Evolutionary conservation across 2,888 invertebrate genomes (phyloP), one percentile per base, ranked within the genome.

Genomic region (Gryllus longicercus): DNA sequence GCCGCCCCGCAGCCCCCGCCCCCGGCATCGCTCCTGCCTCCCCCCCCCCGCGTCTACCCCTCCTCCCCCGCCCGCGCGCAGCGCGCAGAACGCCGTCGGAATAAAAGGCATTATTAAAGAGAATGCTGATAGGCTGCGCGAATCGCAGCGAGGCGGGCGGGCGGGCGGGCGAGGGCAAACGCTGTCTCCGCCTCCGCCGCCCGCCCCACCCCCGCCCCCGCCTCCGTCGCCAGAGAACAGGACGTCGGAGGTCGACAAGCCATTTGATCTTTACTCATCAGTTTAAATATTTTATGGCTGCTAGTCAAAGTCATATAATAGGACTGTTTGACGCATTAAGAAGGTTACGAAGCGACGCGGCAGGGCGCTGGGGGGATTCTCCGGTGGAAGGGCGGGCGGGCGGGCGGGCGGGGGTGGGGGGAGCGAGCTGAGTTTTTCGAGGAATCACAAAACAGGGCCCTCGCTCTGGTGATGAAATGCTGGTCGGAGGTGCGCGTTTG

Each of bases 251-350:
- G 63, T 63, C 63, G 63, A 63, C n/a, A 63, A 63, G 63, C 77
- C 77, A 38, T 77, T 77, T 77, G 50, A 38, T 50, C 49, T 50
- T 21, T 79, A 76, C 76, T 81, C 81, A 81, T 74, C 79, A 79
- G 80, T 78, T 80, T 81, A 80, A 81, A 88, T 88, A 87, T 87
- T 88, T 87, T 86, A 88, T 87, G 87, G 87, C 87, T 87, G 87
- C 86, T 87, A 87, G 86, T 86, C 86, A 87, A 83, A 87, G 84
- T 87, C 87, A 87, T n/a, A 63, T 88, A 88, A 87, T 87, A 86
- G 87, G 86, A 86, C 87, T 87, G 87, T 87, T 88, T 87, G 87
- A 87, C 75, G 78, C 79, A 79, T 79, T 79, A 79, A 51, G 78
- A 25, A 51, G 50, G 23, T 78, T 25, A 23, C 51, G 49, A 77